phyloP scores from a whole-genome alignment of 2,797 vertebrate species.

The Pangasius djambal region DNA sequence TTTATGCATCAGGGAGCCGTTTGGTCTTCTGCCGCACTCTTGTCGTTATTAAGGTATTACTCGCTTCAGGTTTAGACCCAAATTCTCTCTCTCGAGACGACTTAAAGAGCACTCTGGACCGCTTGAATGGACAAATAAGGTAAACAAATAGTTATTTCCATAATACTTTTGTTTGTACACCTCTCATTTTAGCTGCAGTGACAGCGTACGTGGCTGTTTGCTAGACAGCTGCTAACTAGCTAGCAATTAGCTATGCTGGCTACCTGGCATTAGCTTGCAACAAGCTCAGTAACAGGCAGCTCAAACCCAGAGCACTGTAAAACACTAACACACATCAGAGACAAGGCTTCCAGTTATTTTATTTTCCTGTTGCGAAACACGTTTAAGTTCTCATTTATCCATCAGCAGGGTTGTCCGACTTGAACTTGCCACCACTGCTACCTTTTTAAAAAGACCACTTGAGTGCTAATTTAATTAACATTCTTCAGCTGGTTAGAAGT shows the following conservation, averaged over 20 bases:
- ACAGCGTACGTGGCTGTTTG: background rate
- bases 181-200: background rate
- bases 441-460: background rate
- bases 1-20: background rate
- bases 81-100: conserved; percentile 21
- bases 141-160: conserved; percentile 48
- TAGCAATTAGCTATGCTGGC: background rate
- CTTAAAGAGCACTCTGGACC: conserved; percentile 53
- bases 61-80: conserved; percentile 27
- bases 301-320: background rate
- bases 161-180: background rate
- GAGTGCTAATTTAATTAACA: background rate
- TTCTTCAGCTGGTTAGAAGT: background rate
- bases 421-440: background rate
- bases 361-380: background rate
- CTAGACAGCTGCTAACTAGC: background rate
- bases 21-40: background rate
- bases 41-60: conserved; percentile 55
- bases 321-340: background rate
- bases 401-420: background rate
- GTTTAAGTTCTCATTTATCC: background rate
- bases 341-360: background rate
- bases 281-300: background rate
- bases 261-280: background rate
- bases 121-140: conserved; percentile 73